Conservation (phyloP, 2,113 vertebrate genomes). For the Thunnus maccoyii region DNA sequence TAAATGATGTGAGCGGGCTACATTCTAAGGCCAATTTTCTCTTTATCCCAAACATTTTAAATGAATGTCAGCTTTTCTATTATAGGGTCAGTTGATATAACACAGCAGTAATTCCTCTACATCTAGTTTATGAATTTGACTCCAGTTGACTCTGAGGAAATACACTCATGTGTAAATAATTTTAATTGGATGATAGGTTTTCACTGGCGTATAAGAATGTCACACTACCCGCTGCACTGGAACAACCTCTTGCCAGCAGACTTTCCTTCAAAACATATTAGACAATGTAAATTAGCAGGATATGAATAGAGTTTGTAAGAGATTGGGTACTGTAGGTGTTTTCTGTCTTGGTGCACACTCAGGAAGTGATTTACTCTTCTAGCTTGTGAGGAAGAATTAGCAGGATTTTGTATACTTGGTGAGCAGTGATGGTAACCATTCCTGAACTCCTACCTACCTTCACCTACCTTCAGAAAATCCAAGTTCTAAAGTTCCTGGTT, state of each 20-base stretch:
- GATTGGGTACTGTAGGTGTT: not conserved
- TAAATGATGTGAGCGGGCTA: constrained; percentile 8
- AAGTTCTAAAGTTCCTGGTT: not conserved
- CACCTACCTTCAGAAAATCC: not conserved
- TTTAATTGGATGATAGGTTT: constrained; percentile 24
- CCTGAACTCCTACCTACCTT: not conserved
- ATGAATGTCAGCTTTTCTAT: constrained; percentile 12
- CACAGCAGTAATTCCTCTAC: constrained; percentile 3
- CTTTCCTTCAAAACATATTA: not conserved
- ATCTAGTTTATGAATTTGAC: not conserved
- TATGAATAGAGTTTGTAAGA: constrained; percentile 3
- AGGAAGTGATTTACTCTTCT: no score
- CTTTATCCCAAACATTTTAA: constrained; percentile 26
- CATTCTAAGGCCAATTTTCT: constrained; percentile 15
- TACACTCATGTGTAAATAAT: constrained; percentile 1
- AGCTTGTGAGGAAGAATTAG: not conserved
- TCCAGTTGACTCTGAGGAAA: constrained; percentile 1
- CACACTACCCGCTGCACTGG: constrained; percentile 36
- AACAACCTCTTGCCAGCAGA: constrained; percentile 14
- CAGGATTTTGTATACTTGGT: not conserved
- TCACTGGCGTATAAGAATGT: constrained; percentile 33
- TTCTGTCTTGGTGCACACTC: not conserved
- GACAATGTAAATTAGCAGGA: not conserved
- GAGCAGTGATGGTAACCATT: not conserved
- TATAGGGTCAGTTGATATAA: constrained; percentile 22